phyloP scores from a whole-genome alignment of 2,797 vertebrate genomes.

The Heliangelus exortis region DNA sequence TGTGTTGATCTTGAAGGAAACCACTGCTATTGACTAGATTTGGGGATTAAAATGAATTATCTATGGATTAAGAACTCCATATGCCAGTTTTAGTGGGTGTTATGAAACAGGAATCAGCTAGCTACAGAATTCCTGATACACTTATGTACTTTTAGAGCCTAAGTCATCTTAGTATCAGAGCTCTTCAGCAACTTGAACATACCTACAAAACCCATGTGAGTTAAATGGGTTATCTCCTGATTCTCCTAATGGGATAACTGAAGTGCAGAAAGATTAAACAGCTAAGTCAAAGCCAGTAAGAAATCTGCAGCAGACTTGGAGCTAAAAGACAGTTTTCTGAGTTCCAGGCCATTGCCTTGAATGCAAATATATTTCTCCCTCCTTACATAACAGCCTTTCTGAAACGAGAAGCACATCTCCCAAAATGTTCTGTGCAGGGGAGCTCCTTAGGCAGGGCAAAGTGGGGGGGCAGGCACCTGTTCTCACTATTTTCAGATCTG shows the following conservation, averaged over 20 bases:
- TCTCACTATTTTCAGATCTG: background rate
- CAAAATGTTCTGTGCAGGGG: background rate
- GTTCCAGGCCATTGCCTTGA: background rate
- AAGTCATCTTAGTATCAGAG: conserved; percentile 47
- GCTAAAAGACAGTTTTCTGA: background rate
- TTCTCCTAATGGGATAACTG: conserved; percentile 25
- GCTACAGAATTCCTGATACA: conserved; percentile 35
- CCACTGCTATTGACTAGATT: background rate
- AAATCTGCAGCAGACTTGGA: background rate
- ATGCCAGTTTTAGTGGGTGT: conserved; percentile 19
- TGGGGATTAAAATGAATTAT: conserved; percentile 47
- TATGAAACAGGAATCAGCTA: conserved; percentile 35
- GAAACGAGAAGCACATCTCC: background rate
- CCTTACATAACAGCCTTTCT: background rate
- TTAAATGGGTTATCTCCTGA: conserved; percentile 50
- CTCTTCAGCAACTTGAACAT: conserved; percentile 44
- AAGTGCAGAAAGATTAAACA: conserved; percentile 21
- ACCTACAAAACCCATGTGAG: background rate
- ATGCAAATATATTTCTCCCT: background rate
- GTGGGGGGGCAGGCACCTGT: rapidly evolving
- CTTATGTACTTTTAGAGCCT: conserved; percentile 20
- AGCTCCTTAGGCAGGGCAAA: background rate
- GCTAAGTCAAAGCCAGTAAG: background rate
- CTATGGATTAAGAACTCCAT: conserved; percentile 20
- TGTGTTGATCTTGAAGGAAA: conserved; percentile 1